Evolutionary conservation across 1,140 invertebrate species (phyloP), one percentile per base, ranked within the genome.

Genomic region (Nephila pilipes): DNA sequence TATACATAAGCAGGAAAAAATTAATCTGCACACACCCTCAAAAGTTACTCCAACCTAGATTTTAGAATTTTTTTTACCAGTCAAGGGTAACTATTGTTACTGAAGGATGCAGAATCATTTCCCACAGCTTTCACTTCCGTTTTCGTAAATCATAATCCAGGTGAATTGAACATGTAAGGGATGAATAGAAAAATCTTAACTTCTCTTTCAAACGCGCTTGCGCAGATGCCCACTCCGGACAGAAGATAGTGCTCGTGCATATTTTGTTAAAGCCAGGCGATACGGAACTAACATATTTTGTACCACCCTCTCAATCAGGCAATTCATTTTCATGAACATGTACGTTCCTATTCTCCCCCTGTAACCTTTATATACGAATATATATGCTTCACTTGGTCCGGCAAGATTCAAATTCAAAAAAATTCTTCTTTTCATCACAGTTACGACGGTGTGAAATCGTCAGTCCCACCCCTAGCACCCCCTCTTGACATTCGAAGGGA

Each of bases 391-490:
- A 93, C 91, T 93, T 65, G 90, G 54, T 80, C 58, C 57, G 32
- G 46, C 57, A 25, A 69, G 60, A 91, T 91, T 91, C 79, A 87
- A 87, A 87, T 93, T 93, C 60, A 36, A 80, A 90, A 93, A 93
- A 93, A 87, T 83, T 60, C 29, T 46, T 63, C 91, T 87, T 87
- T 93, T 93, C 85, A 80, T 32, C 10, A 79, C 36, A 87, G 60
- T 87, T 87, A 93, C 54, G 55, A 87, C 38, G 85, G 91, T 87
- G 83, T 93, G 91, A 93, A 93, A 93, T 93, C 91, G 83, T 54
- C 54, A 29, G 55, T 12, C 8, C 83, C 83, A 46, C 46, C 46
- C 46, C 46, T 46, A 46, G 46, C 4, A 46, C 81, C 83, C 25
- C 79, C 38, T 60, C 38, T 29, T 65, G 8, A 29, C 65, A 36